A percentile compares a stretch with the other conserved stretches of the same genome.
phyloP scores from a whole-genome alignment of 2,113 vertebrate species.

The Tyrannus savana region DNA sequence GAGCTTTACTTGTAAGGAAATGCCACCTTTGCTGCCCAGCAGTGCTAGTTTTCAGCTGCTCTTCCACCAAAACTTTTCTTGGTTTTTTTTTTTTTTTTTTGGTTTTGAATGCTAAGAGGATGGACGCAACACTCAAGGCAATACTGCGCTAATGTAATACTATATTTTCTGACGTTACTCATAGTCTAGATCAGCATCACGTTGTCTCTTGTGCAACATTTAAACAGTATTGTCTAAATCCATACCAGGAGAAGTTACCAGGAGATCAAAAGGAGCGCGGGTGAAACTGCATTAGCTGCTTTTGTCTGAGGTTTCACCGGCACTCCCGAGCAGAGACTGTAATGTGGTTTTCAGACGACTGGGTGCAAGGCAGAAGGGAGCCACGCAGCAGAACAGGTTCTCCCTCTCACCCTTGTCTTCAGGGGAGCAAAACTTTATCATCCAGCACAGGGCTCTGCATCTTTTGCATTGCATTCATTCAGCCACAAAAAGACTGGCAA shows the following conservation, averaged over 20 bases:
- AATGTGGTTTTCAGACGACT: not conserved
- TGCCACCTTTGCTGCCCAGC: not conserved
- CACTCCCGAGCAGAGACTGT: not conserved
- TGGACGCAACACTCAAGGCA: accelerated
- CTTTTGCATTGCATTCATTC: not conserved
- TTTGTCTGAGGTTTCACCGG: not conserved
- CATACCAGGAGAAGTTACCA: not conserved
- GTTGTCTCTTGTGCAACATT: not conserved
- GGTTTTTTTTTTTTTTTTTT: not conserved
- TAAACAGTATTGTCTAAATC: not conserved
- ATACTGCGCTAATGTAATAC: not conserved
- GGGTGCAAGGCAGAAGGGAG: not conserved
- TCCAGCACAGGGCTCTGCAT: not conserved
- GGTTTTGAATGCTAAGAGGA: not conserved
- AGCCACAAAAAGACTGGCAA: accelerated
- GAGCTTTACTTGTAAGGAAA: not conserved
- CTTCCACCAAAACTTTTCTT: not conserved
- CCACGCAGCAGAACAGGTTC: not conserved
- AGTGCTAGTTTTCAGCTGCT: not conserved
- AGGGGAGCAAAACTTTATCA: not conserved
- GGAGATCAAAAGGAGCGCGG: not conserved
- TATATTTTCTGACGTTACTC: not conserved
- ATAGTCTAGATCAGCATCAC: not conserved
- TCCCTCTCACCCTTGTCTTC: not conserved
- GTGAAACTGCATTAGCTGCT: not conserved